A percentile compares a stretch with the other conserved stretches of the same genome.
Conservation (phyloP, 2,888 invertebrate species). For the Sinotaia quadrata region DNA sequence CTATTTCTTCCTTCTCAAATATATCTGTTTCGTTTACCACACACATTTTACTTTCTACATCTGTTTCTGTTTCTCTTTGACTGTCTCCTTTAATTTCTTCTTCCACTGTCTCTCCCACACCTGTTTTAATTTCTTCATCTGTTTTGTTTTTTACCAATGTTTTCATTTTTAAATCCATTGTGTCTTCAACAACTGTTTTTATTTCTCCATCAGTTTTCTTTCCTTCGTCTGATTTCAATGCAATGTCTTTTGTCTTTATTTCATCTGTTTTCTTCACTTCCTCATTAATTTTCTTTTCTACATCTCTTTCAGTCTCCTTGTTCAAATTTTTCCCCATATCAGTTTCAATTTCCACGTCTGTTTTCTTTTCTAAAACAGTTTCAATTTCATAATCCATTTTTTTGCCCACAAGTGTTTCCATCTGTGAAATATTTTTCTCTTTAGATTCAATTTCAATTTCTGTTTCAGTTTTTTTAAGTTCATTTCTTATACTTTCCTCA, state of each 20-base stretch:
- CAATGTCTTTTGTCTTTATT: slow-evolving; percentile 17
- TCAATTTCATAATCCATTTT: no score
- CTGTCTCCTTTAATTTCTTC: not conserved
- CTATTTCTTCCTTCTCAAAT: slow-evolving; percentile 1
- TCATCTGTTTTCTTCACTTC: not conserved
- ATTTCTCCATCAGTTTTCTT: slow-evolving; percentile 17
- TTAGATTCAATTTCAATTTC: no score
- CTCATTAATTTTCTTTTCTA: no score
- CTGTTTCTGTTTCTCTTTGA: not conserved
- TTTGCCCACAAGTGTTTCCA: no score
- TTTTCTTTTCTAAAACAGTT: no score
- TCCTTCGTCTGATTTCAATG: slow-evolving; percentile 26
- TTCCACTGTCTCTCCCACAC: not conserved
- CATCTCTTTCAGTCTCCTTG: no score
- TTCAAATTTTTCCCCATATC: no score
- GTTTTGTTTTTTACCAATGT: not conserved
- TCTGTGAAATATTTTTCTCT: no score
- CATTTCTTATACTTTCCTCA: no score
- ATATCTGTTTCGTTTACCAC: not conserved
- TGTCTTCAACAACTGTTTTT: not conserved
- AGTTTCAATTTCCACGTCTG: no score
- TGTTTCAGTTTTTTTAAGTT: no score
- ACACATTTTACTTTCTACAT: not conserved
- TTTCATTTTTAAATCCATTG: not conserved
- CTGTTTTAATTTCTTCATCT: not conserved